Base-by-base conservation (phyloP, 2,113 vertebrate species). In the Scomber colias region DNA sequence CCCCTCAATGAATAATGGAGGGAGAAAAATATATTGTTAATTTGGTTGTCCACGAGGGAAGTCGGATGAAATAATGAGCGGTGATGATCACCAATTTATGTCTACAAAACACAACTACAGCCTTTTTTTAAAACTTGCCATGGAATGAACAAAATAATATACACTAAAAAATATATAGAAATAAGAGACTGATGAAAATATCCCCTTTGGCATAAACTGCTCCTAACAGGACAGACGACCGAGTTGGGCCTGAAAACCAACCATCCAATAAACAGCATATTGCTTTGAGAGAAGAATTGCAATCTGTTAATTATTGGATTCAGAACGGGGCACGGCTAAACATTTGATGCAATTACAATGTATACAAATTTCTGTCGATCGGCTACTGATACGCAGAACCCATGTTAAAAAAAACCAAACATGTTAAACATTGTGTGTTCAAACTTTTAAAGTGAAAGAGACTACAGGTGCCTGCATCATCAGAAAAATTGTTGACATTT, bases 161-260 rank as follows among this genome's bases (percentile, higher is more conserved):
- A 79, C 12, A 24, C 31, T 72, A 57, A 72, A 60, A 68, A 49
- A 77, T 31, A 74, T 35, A 77, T 68, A 76, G 61, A 82, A 83
- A 73, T 84, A 84, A 87, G 4, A 84, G 48, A 79, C 17, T 50
- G 61, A 53, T 81, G 75, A 81, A 81, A 79, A 81, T 31, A 70
- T 66, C 55, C 86, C 86, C 86, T 93, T 94, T 93, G 90, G 93
- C 84, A 91, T 89, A 79, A 89, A 91, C 71, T 81, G 92, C 67
- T 84, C 66, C 87, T 80, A 89, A 83, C 27, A 71, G 57, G 68
- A 80, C 71, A 87, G 40, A 81, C 51, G 48, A 62, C 35, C 5
- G 51, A 83, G 17, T 21, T 69, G 65, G 66, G 88, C 61, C 75
- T 76, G 70, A 73, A 77, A 76, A 67, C 35, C 67, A 82, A 68